Evolutionary conservation across 1,140 invertebrate genomes (phyloP).

Genomic region (Coenobita brevimanus): DNA sequence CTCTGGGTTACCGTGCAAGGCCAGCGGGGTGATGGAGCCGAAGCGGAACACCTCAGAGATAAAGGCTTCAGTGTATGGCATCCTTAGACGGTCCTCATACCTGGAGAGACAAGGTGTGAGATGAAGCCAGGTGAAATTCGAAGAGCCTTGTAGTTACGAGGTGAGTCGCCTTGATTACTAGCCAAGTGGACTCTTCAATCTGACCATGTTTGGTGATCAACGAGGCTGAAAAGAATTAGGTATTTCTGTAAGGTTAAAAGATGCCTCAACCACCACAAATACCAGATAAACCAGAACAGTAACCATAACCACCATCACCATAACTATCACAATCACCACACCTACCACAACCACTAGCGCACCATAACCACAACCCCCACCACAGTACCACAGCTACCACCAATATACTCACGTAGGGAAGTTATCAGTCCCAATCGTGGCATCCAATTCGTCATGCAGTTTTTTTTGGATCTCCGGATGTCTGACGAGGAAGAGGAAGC

Average conservation of each 20-base stretch:
- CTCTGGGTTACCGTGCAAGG: slow-evolving; percentile 41
- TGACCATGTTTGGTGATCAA: no score
- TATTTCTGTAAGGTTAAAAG: no score
- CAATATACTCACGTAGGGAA: slow-evolving; percentile 46
- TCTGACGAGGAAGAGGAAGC: slow-evolving; percentile 86
- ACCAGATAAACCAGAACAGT: no score
- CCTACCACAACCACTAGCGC: no score
- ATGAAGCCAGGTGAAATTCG: background rate
- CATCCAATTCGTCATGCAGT: slow-evolving; percentile 48
- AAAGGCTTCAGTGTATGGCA: slow-evolving; percentile 71
- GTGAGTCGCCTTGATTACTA: no score
- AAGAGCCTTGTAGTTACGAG: background rate
- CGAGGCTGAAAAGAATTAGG: no score
- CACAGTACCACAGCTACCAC: no score
- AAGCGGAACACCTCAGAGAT: slow-evolving; percentile 69
- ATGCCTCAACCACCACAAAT: no score
- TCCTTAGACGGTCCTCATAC: slow-evolving; percentile 63
- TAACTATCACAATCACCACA: no score
- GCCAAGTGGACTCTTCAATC: no score
- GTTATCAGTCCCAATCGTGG: slow-evolving; percentile 69
- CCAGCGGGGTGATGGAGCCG: slow-evolving; percentile 67
- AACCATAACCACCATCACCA: no score
- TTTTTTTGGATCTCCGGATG: slow-evolving; percentile 80
- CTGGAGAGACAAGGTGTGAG: background rate
- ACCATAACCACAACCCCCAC: no score